Evolutionary conservation across 2,113 vertebrate genomes (phyloP), one percentile per base, ranked within the genome.

Genomic region (Psittacara wagleri): DNA sequence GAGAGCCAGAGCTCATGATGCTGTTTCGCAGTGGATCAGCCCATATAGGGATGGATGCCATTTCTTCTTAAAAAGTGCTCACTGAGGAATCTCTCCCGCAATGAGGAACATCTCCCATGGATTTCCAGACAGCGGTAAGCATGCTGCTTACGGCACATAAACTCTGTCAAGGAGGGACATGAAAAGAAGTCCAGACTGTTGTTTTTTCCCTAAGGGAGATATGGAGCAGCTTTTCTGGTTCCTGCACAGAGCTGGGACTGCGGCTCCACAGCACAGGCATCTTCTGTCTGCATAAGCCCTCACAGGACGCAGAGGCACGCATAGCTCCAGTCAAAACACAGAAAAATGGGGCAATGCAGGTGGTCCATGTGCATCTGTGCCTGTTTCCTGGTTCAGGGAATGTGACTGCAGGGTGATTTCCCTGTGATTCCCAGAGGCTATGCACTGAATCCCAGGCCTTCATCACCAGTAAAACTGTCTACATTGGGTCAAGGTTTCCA

Each of bases 51-150:
- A 27, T 69, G 76, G 68, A 77, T 92, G 33, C 14, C 57, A 55
- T 86, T 90, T 77, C 86, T 94, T 88, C 73, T 74, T 77, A 41
- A 92, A 76, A 33, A 77, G 61, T 22, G 10, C 44, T 88, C 6
- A 1, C 51, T 49, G 83, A 73, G 75, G 27, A 83, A 76, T 85
- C 75, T 15, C 49, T 27, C 49, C 49, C 14, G 8, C 13, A 25
- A 15, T 51, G 25, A 51, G 49, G 49, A 79, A 29, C 44, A 25
- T 72, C 43, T 73, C 67, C 66, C 10, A 2, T 72, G 29, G 70
- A 87, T 91, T 94, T 57, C 44, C 69, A 64, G 90, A 82, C 25
- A 91, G 74, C 17, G 3, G 28, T 81, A 94, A 86, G 54, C 25
- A 25, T 9, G 13, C 41, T 77, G 48, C 66, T 89, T 92, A 83